Percentiles rank a stretch among this genome's conserved stretches.
Conservation (phyloP, 1,140 invertebrate species). For the Drosophila auraria region DNA sequence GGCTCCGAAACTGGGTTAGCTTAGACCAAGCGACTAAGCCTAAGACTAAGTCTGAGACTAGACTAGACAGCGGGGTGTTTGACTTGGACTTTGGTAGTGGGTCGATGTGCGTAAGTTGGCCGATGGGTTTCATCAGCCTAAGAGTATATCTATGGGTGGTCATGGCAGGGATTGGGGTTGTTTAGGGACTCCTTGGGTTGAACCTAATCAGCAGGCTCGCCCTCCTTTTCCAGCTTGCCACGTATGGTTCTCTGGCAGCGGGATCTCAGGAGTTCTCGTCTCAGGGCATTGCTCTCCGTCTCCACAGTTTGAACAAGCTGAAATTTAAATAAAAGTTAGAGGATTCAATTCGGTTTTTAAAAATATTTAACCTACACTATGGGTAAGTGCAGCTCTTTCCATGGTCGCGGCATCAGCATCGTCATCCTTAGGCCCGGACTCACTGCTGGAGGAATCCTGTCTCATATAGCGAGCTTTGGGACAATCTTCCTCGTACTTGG, state of each 20-base stretch:
- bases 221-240: constrained; percentile 49
- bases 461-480: constrained; percentile 1
- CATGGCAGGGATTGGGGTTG: not conserved
- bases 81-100: constrained; percentile 9
- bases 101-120: constrained; percentile 11
- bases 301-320: constrained; percentile 71
- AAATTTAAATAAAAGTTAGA: not conserved
- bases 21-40: constrained; percentile 24
- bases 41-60: constrained; percentile 9
- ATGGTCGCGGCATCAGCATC: constrained; percentile 62
- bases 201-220: constrained; percentile 15
- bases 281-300: constrained; percentile 61
- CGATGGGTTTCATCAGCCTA: constrained; percentile 28
- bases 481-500: constrained; percentile 46
- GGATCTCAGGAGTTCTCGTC: constrained; percentile 70
- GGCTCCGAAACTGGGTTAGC: constrained; percentile 65
- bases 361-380: constrained; percentile 59
- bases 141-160: not conserved
- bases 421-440: constrained; percentile 38
- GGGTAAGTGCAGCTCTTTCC: constrained; percentile 67
- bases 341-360: not conserved
- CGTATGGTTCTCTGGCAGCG: constrained; percentile 61
- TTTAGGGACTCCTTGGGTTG: not conserved
- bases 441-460: constrained; percentile 36
- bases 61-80: constrained; percentile 16